Evolutionary conservation across 2,113 vertebrate species (phyloP), one percentile per base, ranked within the genome.

Genomic region (Menura novaehollandiae): DNA sequence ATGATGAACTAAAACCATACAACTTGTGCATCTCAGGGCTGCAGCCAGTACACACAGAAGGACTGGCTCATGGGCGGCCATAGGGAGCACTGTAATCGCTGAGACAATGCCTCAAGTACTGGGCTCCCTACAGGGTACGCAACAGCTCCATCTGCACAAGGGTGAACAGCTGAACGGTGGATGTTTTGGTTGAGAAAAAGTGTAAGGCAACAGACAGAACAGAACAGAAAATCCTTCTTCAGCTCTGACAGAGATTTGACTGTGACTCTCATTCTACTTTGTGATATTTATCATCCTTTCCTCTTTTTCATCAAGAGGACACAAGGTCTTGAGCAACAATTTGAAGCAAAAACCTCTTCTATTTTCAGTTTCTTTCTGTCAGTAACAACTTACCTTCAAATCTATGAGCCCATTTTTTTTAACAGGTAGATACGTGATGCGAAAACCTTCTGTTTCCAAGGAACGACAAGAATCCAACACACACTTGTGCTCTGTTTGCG

Each of bases 401-500:
- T 99, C 98, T 68, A 99, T 55, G 74, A 99, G 98, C 5, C 99
- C 99, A 51, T 98, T 99, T 51, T 76, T 98, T 95, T 98, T 96
- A 19, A 99, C 99, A 1, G 99, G 99, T n/a, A 99, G 98, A 86
- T 99, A 99, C 0, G 99, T 99, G 80, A 99, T 63, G 7, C 24
- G 94, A 89, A 99, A 99, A 8, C 99, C 99, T 93, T 99, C 99
- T 2, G 99, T 68, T 97, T 99, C 99, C 91, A 99, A 94, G 32
- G 99, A 97, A 17, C 99, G 99, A 83, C 99, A 99, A 2, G 99
- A 99, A 96, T 99, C 99, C 97, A 99, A 92, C 21, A 99, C 99
- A 33, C 99, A 99, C 73, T 99, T 99, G 91, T 99, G 99, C 88
- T 99, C 99, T 1, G 99, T 99, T 96, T 99, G 99, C 0, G 99